A percentile compares a stretch with the other conserved stretches of the same genome.
Conservation (phyloP, 2,888 invertebrate genomes). For the Drosophila cognata region DNA sequence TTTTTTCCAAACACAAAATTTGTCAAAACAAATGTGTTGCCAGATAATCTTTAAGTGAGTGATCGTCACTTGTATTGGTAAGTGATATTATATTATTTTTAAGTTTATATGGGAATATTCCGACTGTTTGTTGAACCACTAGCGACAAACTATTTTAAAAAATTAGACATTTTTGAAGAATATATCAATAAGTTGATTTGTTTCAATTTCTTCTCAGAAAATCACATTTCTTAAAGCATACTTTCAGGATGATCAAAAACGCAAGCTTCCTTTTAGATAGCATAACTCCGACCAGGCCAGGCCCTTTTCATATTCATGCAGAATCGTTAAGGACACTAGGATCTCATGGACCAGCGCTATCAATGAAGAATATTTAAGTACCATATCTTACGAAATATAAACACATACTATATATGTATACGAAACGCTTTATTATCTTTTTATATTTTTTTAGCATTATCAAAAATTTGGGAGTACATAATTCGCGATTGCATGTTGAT, state of each 20-base stretch:
- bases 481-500: conserved; percentile 30
- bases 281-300: neutral
- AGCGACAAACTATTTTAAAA: neutral
- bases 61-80: neutral
- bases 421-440: conserved; percentile 54
- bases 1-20: neutral
- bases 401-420: conserved; percentile 13
- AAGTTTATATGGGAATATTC: neutral
- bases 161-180: neutral
- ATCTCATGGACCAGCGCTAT: neutral
- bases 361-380: neutral
- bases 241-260: neutral
- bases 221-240: neutral
- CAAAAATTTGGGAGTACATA: conserved; percentile 54
- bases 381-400: neutral
- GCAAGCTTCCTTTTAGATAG: neutral
- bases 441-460: conserved; percentile 42
- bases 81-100: neutral
- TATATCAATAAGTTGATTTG: neutral
- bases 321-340: neutral
- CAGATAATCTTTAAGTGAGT: fast-evolving
- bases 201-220: neutral
- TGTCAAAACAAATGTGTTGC: neutral
- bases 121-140: neutral
- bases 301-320: neutral